A percentile compares a stretch with the other conserved stretches of the same genome.
Evolutionary conservation across 1,140 invertebrate genomes (phyloP).

Genomic region (Calycopis cecrops): DNA sequence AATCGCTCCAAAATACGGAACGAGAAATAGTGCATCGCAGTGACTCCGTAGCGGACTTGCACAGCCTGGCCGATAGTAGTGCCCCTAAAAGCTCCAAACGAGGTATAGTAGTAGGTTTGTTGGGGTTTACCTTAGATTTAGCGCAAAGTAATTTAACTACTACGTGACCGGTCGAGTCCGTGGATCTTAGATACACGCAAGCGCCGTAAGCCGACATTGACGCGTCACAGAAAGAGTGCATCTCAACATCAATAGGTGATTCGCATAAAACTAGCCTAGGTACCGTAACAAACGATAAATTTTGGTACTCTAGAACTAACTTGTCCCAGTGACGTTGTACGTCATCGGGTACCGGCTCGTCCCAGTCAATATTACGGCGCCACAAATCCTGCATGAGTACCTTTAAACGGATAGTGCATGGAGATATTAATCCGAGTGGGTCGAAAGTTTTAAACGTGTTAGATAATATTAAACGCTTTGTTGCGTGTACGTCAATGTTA

Average conservation of each 20-base stretch:
- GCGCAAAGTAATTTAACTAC: conserved; percentile 19
- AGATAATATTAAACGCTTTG: neutral
- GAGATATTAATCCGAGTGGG: neutral
- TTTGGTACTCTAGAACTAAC: neutral
- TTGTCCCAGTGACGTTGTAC: neutral
- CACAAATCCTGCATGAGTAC: neutral
- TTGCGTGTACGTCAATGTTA: neutral
- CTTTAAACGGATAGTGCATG: neutral
- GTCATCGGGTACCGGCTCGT: neutral
- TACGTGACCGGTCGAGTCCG: neutral
- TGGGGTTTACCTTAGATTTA: conserved; percentile 19
- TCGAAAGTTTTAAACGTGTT: neutral
- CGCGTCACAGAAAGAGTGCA: conserved; percentile 31
- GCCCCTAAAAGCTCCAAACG: conserved; percentile 18
- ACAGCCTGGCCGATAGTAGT: conserved; percentile 17
- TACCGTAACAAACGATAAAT: neutral
- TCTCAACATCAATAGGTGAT: conserved; percentile 18
- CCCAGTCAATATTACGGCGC: neutral
- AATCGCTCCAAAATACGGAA: conserved; percentile 40
- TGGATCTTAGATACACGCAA: conserved; percentile 18
- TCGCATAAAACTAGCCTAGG: conserved; percentile 22
- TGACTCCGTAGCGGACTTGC: conserved; percentile 6
- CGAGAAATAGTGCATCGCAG: conserved; percentile 12
- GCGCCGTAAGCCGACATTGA: conserved; percentile 20
- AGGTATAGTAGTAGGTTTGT: conserved; percentile 18